Base-by-base conservation (phyloP, 2,113 vertebrate genomes). In the Herpetotheres cachinnans region DNA sequence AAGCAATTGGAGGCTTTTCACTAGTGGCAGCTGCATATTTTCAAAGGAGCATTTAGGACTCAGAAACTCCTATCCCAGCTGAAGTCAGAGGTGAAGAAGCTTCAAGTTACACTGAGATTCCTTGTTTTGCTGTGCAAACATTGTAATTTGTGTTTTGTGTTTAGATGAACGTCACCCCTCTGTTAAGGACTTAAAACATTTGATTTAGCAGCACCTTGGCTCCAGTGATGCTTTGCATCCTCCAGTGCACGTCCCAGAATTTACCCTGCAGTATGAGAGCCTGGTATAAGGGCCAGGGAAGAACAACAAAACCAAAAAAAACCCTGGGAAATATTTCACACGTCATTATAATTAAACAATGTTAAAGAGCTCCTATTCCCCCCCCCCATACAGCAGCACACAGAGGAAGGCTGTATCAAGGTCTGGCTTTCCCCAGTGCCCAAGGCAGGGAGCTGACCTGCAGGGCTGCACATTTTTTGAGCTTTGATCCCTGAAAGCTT, bases 191-290 rank as follows among this genome's bases (percentile, higher is more conserved):
- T 82, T 76, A 52, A 88, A 90, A 38, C 13, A 50, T 85, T 72
- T 67, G 24, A 63, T 85, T 87, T 38, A 76, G 55, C 26, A 79
- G 59, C 25, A 86, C 18, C 17, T 70, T 27, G 17, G 44, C 58
- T 73, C 12, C 36, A 78, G 20, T 1, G 13, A 42, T 67, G 36
- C 46, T 79, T 25, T 76, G 82, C 16, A 82, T 47, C 8, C 24
- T 40, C 13, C 42, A 61, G 17, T 1, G 16, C 49, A 63, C 1
- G 0, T 27, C 36, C 13, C 65, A 82, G 47, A 42, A 87, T 21
- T 63, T 42, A 67, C 10, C 4, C 11, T 24, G 55, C 1, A 1
- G 15, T 72, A 65, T 0, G 0, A 85, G 18, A 58, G 29, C 16
- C 58, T 80, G 10, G 10, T 36, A 16, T 30, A 70, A 69, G 26